Conservation (phyloP, 2,888 invertebrate genomes). For the Isoperla grammatica region DNA sequence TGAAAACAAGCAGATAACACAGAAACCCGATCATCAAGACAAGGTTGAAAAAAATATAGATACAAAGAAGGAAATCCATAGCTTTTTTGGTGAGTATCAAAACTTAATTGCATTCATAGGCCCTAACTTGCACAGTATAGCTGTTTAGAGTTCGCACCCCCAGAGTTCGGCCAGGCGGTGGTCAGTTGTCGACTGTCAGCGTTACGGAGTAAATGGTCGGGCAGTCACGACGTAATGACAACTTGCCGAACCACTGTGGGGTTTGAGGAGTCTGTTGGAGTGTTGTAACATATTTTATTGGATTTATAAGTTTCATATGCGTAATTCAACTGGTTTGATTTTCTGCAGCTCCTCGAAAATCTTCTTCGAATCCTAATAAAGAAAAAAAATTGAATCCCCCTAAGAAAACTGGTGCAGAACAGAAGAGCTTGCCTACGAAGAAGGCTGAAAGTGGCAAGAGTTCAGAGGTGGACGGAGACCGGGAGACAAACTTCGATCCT, state of each 20-base stretch:
- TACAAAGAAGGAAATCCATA: conserved; percentile 21
- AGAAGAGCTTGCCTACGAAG: conserved; percentile 27
- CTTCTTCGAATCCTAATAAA: conserved; percentile 23
- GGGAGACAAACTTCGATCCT: conserved; percentile 60
- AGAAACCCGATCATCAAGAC: conserved; percentile 3
- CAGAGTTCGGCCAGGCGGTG: too few relatives aligned
- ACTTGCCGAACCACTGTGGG: too few relatives aligned
- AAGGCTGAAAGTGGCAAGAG: conserved; percentile 17
- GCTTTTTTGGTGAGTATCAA: conserved; percentile 27
- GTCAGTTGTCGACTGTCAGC: too few relatives aligned
- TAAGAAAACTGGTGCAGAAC: conserved; percentile 31
- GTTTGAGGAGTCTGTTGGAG: too few relatives aligned
- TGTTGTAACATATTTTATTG: too few relatives aligned
- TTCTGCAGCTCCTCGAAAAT: conserved; percentile 16
- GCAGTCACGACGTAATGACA: too few relatives aligned
- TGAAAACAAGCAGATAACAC: neutral
- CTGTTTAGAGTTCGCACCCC: too few relatives aligned
- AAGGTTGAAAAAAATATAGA: conserved; percentile 7
- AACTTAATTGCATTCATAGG: neutral
- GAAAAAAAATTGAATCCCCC: conserved; percentile 12
- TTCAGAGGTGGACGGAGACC: conserved; percentile 32
- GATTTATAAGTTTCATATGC: too few relatives aligned
- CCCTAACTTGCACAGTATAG: too few relatives aligned
- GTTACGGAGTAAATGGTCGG: too few relatives aligned
- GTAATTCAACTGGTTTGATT: conserved; percentile 8